Evolutionary conservation across 1,140 invertebrate genomes (phyloP), one percentile per base, ranked within the genome.

Genomic region (Lordiphosa clarofinis): DNA sequence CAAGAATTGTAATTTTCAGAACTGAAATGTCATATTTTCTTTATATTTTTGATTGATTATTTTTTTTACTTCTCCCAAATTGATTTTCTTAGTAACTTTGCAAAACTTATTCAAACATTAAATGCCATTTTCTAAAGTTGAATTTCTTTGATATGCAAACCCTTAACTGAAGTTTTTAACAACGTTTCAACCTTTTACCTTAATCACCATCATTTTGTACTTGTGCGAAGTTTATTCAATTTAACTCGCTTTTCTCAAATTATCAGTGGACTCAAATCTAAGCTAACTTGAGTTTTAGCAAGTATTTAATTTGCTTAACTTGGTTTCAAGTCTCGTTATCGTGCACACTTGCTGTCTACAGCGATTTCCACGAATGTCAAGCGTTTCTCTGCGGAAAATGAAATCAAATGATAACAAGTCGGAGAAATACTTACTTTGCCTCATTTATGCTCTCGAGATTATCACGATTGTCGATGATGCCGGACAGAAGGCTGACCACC

Each of bases 401-500:
- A 6, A 6, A 53, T 35, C 15, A 8, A 67, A 40, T 50, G 36
- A n/a, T n/a, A n/a, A 15, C 13, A 42, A 21, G 6, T 2, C 37
- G 2, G 5, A 6, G 13, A 28, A 33, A 28, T 28, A 88, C 86
- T 87, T 54, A 88, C 87, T 88, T 88, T 47, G 87, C 87, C 48
- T 87, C 79, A 35, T 87, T 87, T 55, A 88, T 86, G 61, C 57
- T 88, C 38, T 78, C 60, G 31, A 88, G 73, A 72, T 87, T 81
- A 55, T 88, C 84, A 11, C 69, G 73, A 49, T 88, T 88, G n/a
- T 88, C 86, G 52, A 88, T 88, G 12, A 88, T 87, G 44, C 71
- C 64, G 6, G 87, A 74, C 8, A 88, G 66, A 11, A 88, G 63
- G 50, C 50, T 61, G 44, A 88, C 73, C 44, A 88, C 70, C 67